Base-by-base conservation (phyloP, 1,140 invertebrate species). In the Scaptomyza graminum region DNA sequence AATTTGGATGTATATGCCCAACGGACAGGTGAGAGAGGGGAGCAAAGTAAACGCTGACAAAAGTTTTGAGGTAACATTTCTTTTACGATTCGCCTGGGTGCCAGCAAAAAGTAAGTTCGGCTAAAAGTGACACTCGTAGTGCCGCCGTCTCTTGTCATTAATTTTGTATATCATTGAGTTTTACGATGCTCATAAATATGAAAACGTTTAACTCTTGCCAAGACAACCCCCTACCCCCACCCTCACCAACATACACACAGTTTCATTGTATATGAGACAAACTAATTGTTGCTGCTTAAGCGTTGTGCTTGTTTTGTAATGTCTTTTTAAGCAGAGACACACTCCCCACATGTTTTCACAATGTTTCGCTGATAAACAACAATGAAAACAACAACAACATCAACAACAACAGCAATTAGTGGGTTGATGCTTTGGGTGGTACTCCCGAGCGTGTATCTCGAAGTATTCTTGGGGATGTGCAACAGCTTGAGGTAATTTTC, bases 131-230 rank as follows among this genome's bases (percentile, higher is more conserved):
- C 74, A 82, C 71, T 87, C 76, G 82, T 3, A 22, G 18, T 51
- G 78, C 65, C 71, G 78, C 65, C 71, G 78, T 67, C 82, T 82
- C 7, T 76, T 83, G 82, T 83, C 87, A 90, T 90, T 90, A 90
- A 90, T 90, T 90, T 90, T 85, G 82, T 90, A 87, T 90, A 90
- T 90, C 87, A 90, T 90, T 90, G 87, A 76, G 82, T 90, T 90
- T 90, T 90, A 90, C 82, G 88, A 90, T 71, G 66, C 87, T 90
- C 87, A 87, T 90, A 90, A 90, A 90, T 90, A 90, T 81, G 79
- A 84, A 83, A 90, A 90, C 87, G 82, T 90, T 90, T 90, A 90
- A 90, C 87, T 90, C 87, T 90, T 90, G 75, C 64, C 50, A 65
- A 18, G 18, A 34, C 61, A 37, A 7, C 1, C 37, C 11, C n/a